Percentiles rank a stretch among this genome's conserved stretches.
Conservation (phyloP, 2,888 invertebrate species). For the Eulithis prunata region DNA sequence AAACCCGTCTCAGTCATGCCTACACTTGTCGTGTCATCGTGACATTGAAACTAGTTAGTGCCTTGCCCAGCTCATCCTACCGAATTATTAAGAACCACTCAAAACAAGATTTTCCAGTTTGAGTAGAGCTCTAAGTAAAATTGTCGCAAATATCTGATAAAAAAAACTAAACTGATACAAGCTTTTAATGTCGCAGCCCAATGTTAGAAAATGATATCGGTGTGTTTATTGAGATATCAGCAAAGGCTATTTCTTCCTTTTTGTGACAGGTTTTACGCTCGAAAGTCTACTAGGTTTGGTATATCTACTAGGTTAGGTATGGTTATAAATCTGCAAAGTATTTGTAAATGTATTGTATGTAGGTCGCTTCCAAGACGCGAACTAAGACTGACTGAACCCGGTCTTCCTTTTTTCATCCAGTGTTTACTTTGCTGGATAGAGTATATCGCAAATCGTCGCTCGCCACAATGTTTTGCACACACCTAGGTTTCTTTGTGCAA, state of each 20-base stretch:
- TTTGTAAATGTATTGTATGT: neutral
- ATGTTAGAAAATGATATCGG: constrained; percentile 11
- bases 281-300: no score
- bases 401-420: no score
- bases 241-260: constrained; percentile 1
- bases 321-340: no score
- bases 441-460: no score
- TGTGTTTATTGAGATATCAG: constrained; percentile 3
- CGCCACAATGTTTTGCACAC: no score
- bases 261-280: neutral
- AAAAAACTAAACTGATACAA: constrained; percentile 21
- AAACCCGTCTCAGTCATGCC: constrained; percentile 33
- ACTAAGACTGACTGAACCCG: no score
- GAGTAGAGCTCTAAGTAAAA: constrained; percentile 24
- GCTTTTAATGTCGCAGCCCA: constrained; percentile 31
- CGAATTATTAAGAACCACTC: constrained; percentile 21
- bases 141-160: constrained; percentile 19
- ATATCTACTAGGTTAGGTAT: no score
- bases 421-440: no score
- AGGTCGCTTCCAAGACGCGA: no score
- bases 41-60: constrained; percentile 56
- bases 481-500: no score
- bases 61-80: constrained; percentile 29
- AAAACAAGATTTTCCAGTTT: neutral
- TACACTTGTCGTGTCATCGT: constrained; percentile 41